Percentiles rank a stretch among this genome's conserved stretches.
Conservation (phyloP, 2,113 vertebrate genomes). For the Hypocryptadius cinnamomeus region DNA sequence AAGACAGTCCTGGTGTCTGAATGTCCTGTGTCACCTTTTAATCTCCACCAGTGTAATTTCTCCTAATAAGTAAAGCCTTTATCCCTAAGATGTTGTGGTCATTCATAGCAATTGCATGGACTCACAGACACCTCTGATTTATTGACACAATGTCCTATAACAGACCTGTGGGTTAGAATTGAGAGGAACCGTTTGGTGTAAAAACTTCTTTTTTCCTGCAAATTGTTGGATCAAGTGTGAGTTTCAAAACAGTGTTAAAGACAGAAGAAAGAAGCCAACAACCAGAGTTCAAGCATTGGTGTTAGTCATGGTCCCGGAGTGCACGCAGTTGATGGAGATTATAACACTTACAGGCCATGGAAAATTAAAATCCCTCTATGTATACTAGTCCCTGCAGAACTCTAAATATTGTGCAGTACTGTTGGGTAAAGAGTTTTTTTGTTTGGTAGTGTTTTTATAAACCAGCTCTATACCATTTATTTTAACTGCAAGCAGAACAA, state of each 20-base stretch:
- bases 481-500: constrained; percentile 16
- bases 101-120: not conserved
- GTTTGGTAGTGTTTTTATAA: constrained; percentile 44
- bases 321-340: not conserved
- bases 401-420: constrained; percentile 32
- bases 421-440: constrained; percentile 28
- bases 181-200: not conserved
- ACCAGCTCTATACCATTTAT: not conserved
- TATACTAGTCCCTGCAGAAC: constrained; percentile 49
- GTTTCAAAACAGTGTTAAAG: not conserved
- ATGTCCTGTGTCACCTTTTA: not conserved
- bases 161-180: not conserved
- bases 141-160: not conserved
- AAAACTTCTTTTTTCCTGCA: not conserved
- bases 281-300: not conserved
- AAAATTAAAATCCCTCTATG: constrained; percentile 38
- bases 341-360: not conserved
- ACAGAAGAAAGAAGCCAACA: not conserved
- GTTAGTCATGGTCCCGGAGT: constrained; percentile 18
- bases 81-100: not conserved
- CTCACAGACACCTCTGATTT: not conserved
- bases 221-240: not conserved
- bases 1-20: not conserved
- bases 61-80: not conserved
- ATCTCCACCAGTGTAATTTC: not conserved